A percentile compares a stretch with the other conserved stretches of the same genome.
Conservation (phyloP, 2,888 invertebrate species). For the Stictocephala bisonia region DNA sequence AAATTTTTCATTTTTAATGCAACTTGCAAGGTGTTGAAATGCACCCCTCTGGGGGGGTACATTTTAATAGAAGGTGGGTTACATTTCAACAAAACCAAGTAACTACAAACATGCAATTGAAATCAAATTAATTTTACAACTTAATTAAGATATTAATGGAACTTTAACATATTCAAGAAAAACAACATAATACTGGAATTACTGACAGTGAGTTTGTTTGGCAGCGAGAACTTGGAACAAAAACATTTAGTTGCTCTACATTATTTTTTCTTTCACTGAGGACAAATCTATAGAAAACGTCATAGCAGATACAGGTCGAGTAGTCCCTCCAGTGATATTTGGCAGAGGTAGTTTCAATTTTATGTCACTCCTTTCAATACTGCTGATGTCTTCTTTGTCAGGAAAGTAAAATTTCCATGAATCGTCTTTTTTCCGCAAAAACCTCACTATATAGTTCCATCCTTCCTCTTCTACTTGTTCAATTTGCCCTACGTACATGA, state of each 20-base stretch:
- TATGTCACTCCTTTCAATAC: conserved; percentile 1
- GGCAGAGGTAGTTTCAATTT: conserved; percentile 31
- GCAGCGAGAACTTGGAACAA: background rate
- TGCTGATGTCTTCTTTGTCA: conserved; percentile 12
- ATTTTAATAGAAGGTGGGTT: conserved; percentile 27
- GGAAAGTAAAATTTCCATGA: conserved; percentile 33
- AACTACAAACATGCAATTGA: background rate
- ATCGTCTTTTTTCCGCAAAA: conserved; percentile 28
- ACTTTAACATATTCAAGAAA: background rate
- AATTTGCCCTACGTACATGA: conserved; percentile 30
- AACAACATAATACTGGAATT: background rate
- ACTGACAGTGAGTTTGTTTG: background rate
- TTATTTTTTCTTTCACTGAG: conserved; percentile 17
- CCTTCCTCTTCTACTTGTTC: conserved; percentile 23
- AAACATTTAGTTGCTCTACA: background rate
- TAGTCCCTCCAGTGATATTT: conserved; percentile 27
- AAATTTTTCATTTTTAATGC: conserved; percentile 19
- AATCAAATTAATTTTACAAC: conserved; percentile 16
- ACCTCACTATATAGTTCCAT: conserved; percentile 14
- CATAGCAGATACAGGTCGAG: conserved; percentile 16
- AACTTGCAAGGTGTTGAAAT: conserved; percentile 29
- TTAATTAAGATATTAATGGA: background rate
- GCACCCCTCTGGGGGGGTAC: conserved; percentile 17
- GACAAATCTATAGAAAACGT: conserved; percentile 31
- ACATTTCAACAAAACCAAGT: conserved; percentile 1